Evolutionary conservation across 1,140 invertebrate genomes (phyloP), one percentile per base, ranked within the genome.

Genomic region (Maconellicoccus hirsutus): DNA sequence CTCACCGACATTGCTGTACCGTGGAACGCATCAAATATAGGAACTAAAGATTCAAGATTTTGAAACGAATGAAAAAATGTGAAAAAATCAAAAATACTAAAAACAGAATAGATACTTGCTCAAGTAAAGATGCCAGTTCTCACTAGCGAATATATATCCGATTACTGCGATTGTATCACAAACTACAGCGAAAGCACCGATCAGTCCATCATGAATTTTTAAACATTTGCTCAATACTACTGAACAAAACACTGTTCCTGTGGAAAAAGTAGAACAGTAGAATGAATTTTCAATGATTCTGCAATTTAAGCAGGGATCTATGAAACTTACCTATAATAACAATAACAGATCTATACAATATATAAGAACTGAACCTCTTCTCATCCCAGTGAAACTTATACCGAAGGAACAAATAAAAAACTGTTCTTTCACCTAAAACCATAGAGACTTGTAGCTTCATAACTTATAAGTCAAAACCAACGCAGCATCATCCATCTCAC

Each of bases 311-410:
- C n/a, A n/a, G n/a, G n/a, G n/a, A n/a, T n/a, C n/a, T n/a, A n/a
- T n/a, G n/a, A n/a, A n/a, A n/a, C 29, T 33, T 12, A 33, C 29
- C 29, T 6, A 33, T 6, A 33, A 33, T 33, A 33, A 33, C 12
- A 6, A 33, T 33, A 12, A 33, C 29, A 33, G 4, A 3, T 12
- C 29, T 33, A 12, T 33, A 33, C 3, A 33, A 12, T 12, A 33
- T 12, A 33, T 33, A 76, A 39, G 72, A 63, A n/a, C 74, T 74
- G 42, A 73, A 75, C 4, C 75, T 39, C 1, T 69, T 70, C 70
- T 74, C 72, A 66, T 72, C 71, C 75, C 74, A 76, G 19, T 72
- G 70, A 52, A 75, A 73, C 42, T 75, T 74, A 39, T 74, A 71
- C 21, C 75, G 26, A 14, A 75, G 69, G 69, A 73, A 76, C n/a